Evolutionary conservation across 1,140 invertebrate genomes (phyloP).

Genomic region (Riptortus pedestris): DNA sequence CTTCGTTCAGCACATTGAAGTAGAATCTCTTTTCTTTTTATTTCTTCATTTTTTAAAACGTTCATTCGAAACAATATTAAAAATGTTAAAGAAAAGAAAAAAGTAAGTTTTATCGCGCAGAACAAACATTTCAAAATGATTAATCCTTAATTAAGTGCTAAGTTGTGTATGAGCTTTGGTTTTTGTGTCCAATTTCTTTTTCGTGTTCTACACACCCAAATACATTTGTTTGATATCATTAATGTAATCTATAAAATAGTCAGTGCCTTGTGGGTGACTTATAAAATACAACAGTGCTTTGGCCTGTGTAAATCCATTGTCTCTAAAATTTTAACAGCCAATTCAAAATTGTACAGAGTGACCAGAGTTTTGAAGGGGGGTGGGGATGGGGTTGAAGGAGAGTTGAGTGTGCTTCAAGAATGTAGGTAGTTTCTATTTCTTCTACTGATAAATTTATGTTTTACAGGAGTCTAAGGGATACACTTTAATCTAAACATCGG

Average conservation of each 20-base stretch:
- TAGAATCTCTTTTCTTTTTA: no score
- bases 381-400: no score
- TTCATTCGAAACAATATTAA: neutral
- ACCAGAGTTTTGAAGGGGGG: no score
- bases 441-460: no score
- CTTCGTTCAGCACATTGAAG: slow-evolving; percentile 4
- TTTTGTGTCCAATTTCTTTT: slow-evolving; percentile 1
- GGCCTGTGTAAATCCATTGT: neutral
- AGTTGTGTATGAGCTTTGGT: slow-evolving; percentile 20
- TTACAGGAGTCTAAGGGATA: no score
- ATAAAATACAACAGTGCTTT: neutral
- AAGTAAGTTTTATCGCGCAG: neutral
- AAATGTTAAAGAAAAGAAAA: neutral
- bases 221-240: neutral
- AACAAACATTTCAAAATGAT: no score
- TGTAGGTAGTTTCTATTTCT: no score
- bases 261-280: slow-evolving; percentile 2
- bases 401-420: no score
- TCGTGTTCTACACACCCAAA: slow-evolving; percentile 14
- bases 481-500: no score
- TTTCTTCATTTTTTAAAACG: no score
- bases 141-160: slow-evolving; percentile 1
- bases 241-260: neutral
- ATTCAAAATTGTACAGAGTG: no score
- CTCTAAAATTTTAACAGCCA: no score